Evolutionary conservation across 2,888 invertebrate species (phyloP).

Genomic region (Caenorhabditis zanzibari): DNA sequence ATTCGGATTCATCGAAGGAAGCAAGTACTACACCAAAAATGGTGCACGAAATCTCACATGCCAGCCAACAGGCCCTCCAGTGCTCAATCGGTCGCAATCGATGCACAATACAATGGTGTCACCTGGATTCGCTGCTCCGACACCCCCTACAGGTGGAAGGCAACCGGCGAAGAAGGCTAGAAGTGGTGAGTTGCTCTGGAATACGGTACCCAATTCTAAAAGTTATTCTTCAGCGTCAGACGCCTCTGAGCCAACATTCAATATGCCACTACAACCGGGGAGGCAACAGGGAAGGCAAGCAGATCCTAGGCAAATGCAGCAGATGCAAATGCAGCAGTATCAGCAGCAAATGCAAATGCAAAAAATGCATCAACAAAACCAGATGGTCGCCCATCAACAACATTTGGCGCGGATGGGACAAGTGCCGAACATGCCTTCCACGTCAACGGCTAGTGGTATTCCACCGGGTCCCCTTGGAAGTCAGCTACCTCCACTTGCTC

Average conservation of each 20-base stretch:
- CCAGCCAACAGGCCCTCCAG: constrained; percentile 30
- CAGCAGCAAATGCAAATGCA: constrained; percentile 48
- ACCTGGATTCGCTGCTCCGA: constrained; percentile 17
- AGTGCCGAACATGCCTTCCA: not conserved
- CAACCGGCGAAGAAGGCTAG: constrained; percentile 55
- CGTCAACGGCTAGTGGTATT: not conserved
- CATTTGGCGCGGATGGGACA: constrained; percentile 24
- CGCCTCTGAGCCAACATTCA: constrained; percentile 51
- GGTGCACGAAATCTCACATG: constrained; percentile 31
- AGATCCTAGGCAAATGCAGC: constrained; percentile 28
- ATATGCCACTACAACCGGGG: constrained; percentile 27
- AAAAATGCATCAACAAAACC: constrained; percentile 42
- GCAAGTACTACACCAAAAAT: constrained; percentile 43
- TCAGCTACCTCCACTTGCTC: constrained; percentile 19
- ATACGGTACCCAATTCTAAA: not conserved
- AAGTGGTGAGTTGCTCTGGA: constrained; percentile 24
- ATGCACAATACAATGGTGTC: constrained; percentile 42
- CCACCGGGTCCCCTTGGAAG: not conserved
- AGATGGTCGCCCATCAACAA: constrained; percentile 38
- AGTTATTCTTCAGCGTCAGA: constrained; percentile 39
- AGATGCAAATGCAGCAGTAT: constrained; percentile 36
- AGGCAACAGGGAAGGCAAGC: not conserved
- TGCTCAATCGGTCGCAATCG: constrained; percentile 42
- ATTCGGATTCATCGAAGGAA: constrained; percentile 64
- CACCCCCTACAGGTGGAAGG: constrained; percentile 24